Evolutionary conservation across 2,797 vertebrate species (phyloP).

Genomic region (Argyrosomus regius): DNA sequence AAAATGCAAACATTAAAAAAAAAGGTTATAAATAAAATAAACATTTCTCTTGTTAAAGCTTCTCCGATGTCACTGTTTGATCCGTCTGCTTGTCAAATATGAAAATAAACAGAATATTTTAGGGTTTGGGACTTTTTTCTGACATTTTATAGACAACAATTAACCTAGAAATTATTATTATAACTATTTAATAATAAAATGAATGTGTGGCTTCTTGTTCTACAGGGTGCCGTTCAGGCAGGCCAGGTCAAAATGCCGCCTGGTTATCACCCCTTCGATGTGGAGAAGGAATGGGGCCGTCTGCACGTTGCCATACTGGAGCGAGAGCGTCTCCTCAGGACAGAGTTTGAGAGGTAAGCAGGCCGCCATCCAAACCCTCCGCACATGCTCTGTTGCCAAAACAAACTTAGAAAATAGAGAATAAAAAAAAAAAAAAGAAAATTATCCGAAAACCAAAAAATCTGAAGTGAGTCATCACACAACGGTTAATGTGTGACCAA

Average conservation of each 20-base stretch:
- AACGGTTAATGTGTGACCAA: slow-evolving; percentile 24
- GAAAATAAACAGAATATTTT: background rate
- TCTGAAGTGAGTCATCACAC: slow-evolving; percentile 27
- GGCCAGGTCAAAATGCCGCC: slow-evolving; percentile 93
- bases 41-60: background rate
- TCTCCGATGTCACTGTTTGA: background rate
- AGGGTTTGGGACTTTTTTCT: background rate
- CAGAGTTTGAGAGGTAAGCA: slow-evolving; percentile 91
- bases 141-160: slow-evolving; percentile 1
- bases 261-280: slow-evolving; percentile 92
- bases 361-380: background rate
- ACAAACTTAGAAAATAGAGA: slow-evolving; percentile 4
- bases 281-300: slow-evolving; percentile 97
- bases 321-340: slow-evolving; percentile 91
- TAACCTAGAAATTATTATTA: background rate
- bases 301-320: slow-evolving; percentile 95
- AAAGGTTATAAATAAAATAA: too few relatives aligned
- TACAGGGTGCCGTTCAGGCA: slow-evolving; percentile 89
- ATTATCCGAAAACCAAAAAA: slow-evolving; percentile 13
- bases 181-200: background rate
- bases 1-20: background rate
- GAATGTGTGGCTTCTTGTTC: background rate
- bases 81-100: background rate
- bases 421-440: background rate
- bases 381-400: slow-evolving; percentile 54